Base-by-base conservation (phyloP, 2,888 invertebrate species). In the Mesopsocus fuscifrons region DNA sequence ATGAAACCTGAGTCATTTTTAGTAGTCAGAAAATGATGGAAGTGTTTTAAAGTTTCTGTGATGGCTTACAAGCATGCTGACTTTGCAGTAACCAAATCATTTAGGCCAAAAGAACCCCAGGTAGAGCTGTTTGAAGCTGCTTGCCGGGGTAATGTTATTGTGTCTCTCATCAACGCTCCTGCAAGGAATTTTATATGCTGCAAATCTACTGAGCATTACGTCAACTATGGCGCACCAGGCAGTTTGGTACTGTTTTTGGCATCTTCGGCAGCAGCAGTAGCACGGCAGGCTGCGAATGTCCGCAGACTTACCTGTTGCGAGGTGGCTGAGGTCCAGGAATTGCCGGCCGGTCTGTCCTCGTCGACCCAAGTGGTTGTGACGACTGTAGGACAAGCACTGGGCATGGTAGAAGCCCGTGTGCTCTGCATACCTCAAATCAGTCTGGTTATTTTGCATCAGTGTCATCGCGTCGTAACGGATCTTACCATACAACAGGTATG, bases 371-470 rank as follows among this genome's bases (percentile, higher is more conserved):
- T n/a, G n/a, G n/a, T n/a, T n/a, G n/a, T n/a, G n/a, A n/a, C n/a
- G n/a, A n/a, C n/a, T n/a, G n/a, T n/a, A n/a, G n/a, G n/a, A n/a
- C n/a, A n/a, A n/a, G n/a, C n/a, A n/a, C n/a, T n/a, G n/a, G n/a
- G n/a, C n/a, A n/a, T n/a, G n/a, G n/a, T n/a, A n/a, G n/a, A n/a
- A n/a, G n/a, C n/a, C n/a, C n/a, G n/a, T n/a, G n/a, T n/a, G n/a
- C n/a, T n/a, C n/a, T n/a, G n/a, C n/a, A 66, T 87, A 50, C 52
- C 58, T 2, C 62, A 68, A 34, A 70, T 89, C 9, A 87, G 85
- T 59, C 66, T 94, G 22, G 57, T 97, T 3, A 73, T 97, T 23
- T 67, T 95, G 41, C 94, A 97, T 59, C 88, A 95, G 60, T 92
- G 94, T 54, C 88, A 97, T 58, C 72, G 78, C 49, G 73, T 80